These are phyloP conservation scores for Oophaga pumilio DNA, from an alignment of 2,113 vertebrate genomes.

Conservation along the genomic window DNA sequence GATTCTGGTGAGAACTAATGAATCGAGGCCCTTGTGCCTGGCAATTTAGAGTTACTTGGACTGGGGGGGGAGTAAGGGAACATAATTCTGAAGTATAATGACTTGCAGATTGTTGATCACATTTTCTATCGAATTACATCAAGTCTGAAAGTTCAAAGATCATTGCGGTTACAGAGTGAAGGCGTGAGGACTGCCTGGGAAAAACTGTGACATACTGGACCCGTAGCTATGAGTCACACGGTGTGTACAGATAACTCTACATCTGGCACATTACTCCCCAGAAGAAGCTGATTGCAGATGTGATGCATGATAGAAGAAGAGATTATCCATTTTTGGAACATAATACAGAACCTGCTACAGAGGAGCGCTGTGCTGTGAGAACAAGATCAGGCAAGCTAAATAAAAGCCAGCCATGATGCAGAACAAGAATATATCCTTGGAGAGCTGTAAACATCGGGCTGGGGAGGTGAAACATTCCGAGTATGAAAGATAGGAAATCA, in stretches of 20 bases:
- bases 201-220: not conserved
- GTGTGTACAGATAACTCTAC: not conserved
- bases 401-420: slow-evolving; percentile 18
- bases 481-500: slow-evolving; percentile 24
- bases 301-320: not conserved
- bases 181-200: not conserved
- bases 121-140: too few relatives aligned
- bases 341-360: not conserved
- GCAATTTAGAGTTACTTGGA: too few relatives aligned
- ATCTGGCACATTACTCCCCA: not conserved
- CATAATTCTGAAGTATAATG: too few relatives aligned
- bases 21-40: too few relatives aligned
- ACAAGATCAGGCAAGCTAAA: slow-evolving; percentile 29
- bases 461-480: slow-evolving; percentile 36
- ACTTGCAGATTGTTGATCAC: too few relatives aligned
- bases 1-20: too few relatives aligned
- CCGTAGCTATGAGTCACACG: not conserved
- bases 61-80: too few relatives aligned
- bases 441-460: slow-evolving; percentile 39
- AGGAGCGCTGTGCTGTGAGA: slow-evolving; percentile 15
- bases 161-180: not conserved
- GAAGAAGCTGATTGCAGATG: not conserved
- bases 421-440: slow-evolving; percentile 31
- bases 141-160: too few relatives aligned
- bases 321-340: not conserved